Evolutionary conservation across 2,113 vertebrate species (phyloP), one percentile per base, ranked within the genome.

Genomic region (Malurus elegans): DNA sequence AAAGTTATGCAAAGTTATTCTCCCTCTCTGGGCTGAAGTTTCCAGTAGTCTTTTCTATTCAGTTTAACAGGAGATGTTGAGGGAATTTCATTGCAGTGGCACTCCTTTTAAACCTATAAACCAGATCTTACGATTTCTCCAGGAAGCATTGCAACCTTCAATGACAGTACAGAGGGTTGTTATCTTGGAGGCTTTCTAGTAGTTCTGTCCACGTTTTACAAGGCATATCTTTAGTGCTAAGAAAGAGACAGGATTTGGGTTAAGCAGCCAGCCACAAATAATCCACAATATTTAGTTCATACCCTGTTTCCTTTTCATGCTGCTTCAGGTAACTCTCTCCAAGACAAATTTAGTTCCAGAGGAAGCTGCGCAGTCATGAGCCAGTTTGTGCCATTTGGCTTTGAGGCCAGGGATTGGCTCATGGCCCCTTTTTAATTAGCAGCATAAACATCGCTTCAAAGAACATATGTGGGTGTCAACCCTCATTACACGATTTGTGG

Each of bases 361-460:
- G 69, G 71, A 62, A 86, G 78, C 38, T 90, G 58, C 0, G 0
- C 17, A 73, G 38, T 14, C 71, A 47, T 24, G 32, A 95, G 34
- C 42, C 38, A 73, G 45, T 54, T 79, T 83, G 50, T 83, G 60
- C 47, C 47, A 66, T 50, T 50, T 82, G 54, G 85, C 82, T 93
- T 73, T 54, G 26, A 93, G 75, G 58, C 58, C 67, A 54, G 42
- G 58, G 29, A n/a, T 21, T 92, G 92, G 88, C 88, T 88, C 62
- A 44, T 5, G 10, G 75, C 50, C 66, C 17, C 10, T 79, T 87
- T 94, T 82, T 76, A 92, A 90, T 88, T 79, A 90, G 66, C 51
- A 78, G 79, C 72, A 58, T 51, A 88, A 92, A 90, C 24, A n/a
- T 4, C 21, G 36, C 67, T 94, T 96, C 82, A 92, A 86, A 95